These are phyloP conservation scores for Heptranchias perlo DNA, from an alignment of 2,113 vertebrate genomes.

Conservation along the genomic window DNA sequence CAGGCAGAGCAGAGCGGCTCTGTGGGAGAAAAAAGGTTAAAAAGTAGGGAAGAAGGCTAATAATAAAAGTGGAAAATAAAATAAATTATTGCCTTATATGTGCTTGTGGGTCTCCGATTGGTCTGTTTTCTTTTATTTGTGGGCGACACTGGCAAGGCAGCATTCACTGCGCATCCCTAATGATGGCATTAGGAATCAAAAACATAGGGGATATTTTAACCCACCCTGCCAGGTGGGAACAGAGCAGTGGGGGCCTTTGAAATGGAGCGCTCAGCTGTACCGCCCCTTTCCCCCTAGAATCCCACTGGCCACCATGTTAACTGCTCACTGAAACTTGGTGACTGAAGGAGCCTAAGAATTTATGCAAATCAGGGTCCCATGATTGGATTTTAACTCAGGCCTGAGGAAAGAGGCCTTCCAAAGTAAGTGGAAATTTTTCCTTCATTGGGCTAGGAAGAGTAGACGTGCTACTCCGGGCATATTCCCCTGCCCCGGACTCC, in stretches of 20 bases:
- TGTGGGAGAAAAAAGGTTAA: not conserved
- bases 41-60: not conserved
- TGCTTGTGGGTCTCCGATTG: not conserved
- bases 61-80: not conserved
- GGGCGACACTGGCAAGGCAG: not conserved
- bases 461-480: not conserved
- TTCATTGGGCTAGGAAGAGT: not conserved
- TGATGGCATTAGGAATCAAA: not conserved
- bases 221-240: not conserved
- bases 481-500: not conserved
- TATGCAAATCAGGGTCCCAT: not conserved
- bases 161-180: no score
- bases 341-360: not conserved
- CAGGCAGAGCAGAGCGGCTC: no score
- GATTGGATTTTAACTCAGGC: not conserved
- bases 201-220: not conserved
- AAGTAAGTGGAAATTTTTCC: not conserved
- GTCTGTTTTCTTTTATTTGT: not conserved
- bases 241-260: not conserved
- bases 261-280: not conserved
- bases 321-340: not conserved
- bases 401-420: not conserved
- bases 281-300: not conserved
- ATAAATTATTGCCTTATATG: not conserved
- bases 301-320: not conserved